Evolutionary conservation across 2,797 vertebrate genomes (phyloP).

Genomic region (Lerista edwardsae): DNA sequence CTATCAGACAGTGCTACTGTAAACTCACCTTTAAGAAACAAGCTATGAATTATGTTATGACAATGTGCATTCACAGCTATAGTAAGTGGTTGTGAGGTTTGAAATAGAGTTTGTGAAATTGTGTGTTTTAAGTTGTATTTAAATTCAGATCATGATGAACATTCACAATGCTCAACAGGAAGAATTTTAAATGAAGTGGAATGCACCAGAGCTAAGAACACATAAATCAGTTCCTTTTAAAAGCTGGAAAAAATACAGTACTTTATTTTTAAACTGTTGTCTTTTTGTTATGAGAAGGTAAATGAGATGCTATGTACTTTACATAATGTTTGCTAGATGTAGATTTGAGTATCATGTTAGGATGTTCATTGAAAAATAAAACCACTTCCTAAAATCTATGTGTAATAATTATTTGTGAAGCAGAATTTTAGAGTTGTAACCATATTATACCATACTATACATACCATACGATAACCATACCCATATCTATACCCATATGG

Average conservation of each 20-base stretch:
- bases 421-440: background rate
- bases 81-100: slow-evolving; percentile 7
- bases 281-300: background rate
- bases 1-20: background rate
- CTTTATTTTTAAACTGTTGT: slow-evolving; percentile 17
- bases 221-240: background rate
- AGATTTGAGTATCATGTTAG: slow-evolving; percentile 24
- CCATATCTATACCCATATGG: too few species aligned
- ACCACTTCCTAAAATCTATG: slow-evolving; percentile 21
- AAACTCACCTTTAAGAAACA: slow-evolving; percentile 7
- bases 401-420: background rate
- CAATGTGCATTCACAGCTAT: slow-evolving; percentile 5
- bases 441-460: too few species aligned
- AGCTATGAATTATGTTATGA: background rate
- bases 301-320: slow-evolving; percentile 17
- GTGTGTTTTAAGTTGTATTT: slow-evolving; percentile 10
- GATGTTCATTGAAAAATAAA: slow-evolving; percentile 30
- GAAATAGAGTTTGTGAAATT: background rate
- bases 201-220: background rate
- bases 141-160: background rate
- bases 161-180: slow-evolving; percentile 4
- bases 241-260: background rate
- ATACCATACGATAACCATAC: too few species aligned
- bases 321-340: slow-evolving; percentile 17
- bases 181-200: slow-evolving; percentile 3